Evolutionary conservation across 2,888 invertebrate genomes (phyloP), one percentile per base, ranked within the genome.

Genomic region (Aethes cnicana): DNA sequence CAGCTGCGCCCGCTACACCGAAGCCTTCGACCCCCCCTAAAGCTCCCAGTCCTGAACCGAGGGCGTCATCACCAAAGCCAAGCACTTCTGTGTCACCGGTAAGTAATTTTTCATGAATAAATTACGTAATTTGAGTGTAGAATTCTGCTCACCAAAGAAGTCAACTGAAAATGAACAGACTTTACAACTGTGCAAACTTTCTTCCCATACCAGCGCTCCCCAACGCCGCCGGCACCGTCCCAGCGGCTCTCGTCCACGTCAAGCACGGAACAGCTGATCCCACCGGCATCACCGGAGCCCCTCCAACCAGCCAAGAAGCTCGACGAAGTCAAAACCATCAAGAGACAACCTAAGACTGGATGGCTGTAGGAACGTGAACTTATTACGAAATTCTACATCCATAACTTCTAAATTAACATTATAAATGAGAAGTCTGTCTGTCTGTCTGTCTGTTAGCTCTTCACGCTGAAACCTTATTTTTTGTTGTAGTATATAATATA

Each of bases 321-420:
- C 4, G 90, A 90, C 1, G 92, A 91, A 5, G 83, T 91, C 30
- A 91, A 84, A 52, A 90, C 90, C 1, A 86, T 90, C 56, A 92
- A 88, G 63, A 69, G 91, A 49, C 91, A 91, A 57, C 91, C 90
- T 0, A 92, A 91, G 72, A 91, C 90, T 47, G 92, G 92, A 8
- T 93, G 93, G 93, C 81, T 93, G 16, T 92, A 85, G 56, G 46
- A 4, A 8, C 9, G 14, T 8, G 16, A 23, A 9, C 2, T 8
- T 9, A 3, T 17, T n/a, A n/a, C 17, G 33, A n/a, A 33, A 4
- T 5, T 23, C 8, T 6, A 4, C 2, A 23, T n/a, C 23, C 23
- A 6, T 2, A 23, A 4, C 2, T 4, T 23, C 23, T n/a, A n/a
- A n/a, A n/a, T n/a, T n/a, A n/a, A n/a, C n/a, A n/a, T n/a, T n/a